phyloP scores from a whole-genome alignment of 2,797 vertebrate species.

The Mallotus villosus region DNA sequence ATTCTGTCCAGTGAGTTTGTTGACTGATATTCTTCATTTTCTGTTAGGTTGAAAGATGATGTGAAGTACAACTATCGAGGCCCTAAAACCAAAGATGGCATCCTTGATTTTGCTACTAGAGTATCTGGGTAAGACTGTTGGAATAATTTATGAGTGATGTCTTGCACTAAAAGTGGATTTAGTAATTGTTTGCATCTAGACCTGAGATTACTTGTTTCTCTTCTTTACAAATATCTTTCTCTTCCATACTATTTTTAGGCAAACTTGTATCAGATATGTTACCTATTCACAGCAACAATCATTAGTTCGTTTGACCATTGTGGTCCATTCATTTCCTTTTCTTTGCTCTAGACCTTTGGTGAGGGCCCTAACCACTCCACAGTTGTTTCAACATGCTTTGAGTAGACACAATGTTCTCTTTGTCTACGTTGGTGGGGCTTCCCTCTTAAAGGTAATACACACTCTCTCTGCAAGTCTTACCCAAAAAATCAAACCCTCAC shows the following conservation, averaged over 20 bases:
- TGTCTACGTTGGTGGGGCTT: slow-evolving; percentile 89
- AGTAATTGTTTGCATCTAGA: neutral
- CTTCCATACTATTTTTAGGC: no score
- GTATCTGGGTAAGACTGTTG: slow-evolving; percentile 84
- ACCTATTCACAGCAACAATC: no score
- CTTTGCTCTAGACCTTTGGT: slow-evolving; percentile 81
- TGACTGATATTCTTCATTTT: slow-evolving; percentile 5
- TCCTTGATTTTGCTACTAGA: slow-evolving; percentile 89
- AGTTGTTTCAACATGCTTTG: slow-evolving; percentile 89
- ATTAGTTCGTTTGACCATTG: no score
- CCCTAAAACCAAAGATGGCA: slow-evolving; percentile 87
- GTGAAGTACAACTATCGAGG: slow-evolving; percentile 87
- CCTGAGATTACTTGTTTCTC: neutral
- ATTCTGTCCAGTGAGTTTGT: neutral
- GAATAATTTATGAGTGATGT: neutral
- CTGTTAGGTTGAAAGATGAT: slow-evolving; percentile 85
- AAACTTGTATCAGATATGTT: no score
- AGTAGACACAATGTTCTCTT: slow-evolving; percentile 85
- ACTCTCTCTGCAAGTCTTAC: neutral
- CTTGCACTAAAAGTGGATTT: neutral
- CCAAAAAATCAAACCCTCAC: no score
- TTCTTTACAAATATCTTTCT: neutral
- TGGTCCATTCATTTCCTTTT: neutral
- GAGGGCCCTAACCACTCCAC: slow-evolving; percentile 81
- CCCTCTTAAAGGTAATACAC: slow-evolving; percentile 83